phyloP scores from a whole-genome alignment of 2,888 invertebrate genomes.

The Protophormia terraenovae region DNA sequence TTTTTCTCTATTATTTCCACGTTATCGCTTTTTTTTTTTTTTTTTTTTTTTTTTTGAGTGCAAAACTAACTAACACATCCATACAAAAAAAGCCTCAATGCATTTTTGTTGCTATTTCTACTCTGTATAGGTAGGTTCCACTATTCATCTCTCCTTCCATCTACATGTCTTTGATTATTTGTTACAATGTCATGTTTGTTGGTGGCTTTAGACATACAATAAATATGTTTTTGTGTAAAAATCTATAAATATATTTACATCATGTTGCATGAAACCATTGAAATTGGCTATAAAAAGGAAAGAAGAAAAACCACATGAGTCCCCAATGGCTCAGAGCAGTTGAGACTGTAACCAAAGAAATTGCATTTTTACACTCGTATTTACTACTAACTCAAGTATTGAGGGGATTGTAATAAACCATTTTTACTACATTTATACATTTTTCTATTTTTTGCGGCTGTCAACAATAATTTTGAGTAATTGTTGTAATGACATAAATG shows the following conservation, averaged over 20 bases:
- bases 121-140: not conserved
- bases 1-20: not conserved
- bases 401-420: not conserved
- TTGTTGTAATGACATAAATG: constrained; percentile 46
- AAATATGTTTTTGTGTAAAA: constrained; percentile 28
- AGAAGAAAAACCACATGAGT: constrained; percentile 26
- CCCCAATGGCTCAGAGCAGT: not conserved
- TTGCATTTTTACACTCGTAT: too few relatives aligned
- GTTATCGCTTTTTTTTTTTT: constrained; percentile 1
- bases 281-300: not conserved
- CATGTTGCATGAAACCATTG: constrained; percentile 4
- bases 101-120: not conserved
- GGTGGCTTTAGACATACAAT: constrained; percentile 51
- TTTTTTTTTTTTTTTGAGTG: too few relatives aligned
- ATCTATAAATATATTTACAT: constrained; percentile 24
- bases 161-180: constrained; percentile 39
- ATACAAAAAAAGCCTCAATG: too few relatives aligned
- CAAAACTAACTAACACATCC: not conserved
- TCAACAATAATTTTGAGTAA: constrained; percentile 59
- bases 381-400: too few relatives aligned
- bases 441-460: constrained; percentile 12
- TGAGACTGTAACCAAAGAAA: constrained; percentile 28
- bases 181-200: constrained; percentile 57
- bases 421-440: not conserved
- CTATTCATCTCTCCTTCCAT: not conserved